These are phyloP conservation scores for Phaethornis superciliosus DNA, from an alignment of 2,113 vertebrate genomes.

Conservation along the genomic window DNA sequence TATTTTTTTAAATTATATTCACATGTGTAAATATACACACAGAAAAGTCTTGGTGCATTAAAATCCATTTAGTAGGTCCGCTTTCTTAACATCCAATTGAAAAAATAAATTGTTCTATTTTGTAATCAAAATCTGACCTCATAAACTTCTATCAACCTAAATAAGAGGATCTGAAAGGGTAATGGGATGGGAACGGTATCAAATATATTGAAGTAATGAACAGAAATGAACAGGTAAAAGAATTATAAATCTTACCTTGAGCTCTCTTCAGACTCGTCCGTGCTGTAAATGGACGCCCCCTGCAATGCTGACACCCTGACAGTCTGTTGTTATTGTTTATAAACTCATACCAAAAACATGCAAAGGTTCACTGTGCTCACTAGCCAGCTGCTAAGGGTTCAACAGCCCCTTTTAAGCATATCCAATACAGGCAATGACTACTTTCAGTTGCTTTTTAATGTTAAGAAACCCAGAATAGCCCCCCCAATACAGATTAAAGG, in stretches of 20 bases:
- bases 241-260: slow-evolving; percentile 88
- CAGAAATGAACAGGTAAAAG: slow-evolving; percentile 71
- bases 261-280: slow-evolving; percentile 94
- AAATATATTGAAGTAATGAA: slow-evolving; percentile 69
- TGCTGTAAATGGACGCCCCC: slow-evolving; percentile 99
- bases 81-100: slow-evolving; percentile 58
- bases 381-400: slow-evolving; percentile 64
- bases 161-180: slow-evolving; percentile 52
- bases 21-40: background rate
- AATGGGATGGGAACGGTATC: slow-evolving; percentile 59
- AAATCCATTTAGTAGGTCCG: slow-evolving; percentile 9
- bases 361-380: slow-evolving; percentile 93
- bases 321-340: slow-evolving; percentile 86
- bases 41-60: background rate
- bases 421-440: slow-evolving; percentile 64
- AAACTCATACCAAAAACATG: slow-evolving; percentile 87
- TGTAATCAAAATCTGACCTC: slow-evolving; percentile 55
- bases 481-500: slow-evolving; percentile 59
- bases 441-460: slow-evolving; percentile 43
- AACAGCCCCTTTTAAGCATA: slow-evolving; percentile 66
- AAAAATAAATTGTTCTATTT: slow-evolving; percentile 29
- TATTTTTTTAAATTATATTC: background rate
- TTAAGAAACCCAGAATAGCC: slow-evolving; percentile 60
- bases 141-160: slow-evolving; percentile 30
- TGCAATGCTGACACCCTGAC: slow-evolving; percentile 89